These are phyloP conservation scores for Scaptodrosophila latifasciaeformis DNA, from an alignment of 2,888 invertebrate species.

Conservation along the genomic window DNA sequence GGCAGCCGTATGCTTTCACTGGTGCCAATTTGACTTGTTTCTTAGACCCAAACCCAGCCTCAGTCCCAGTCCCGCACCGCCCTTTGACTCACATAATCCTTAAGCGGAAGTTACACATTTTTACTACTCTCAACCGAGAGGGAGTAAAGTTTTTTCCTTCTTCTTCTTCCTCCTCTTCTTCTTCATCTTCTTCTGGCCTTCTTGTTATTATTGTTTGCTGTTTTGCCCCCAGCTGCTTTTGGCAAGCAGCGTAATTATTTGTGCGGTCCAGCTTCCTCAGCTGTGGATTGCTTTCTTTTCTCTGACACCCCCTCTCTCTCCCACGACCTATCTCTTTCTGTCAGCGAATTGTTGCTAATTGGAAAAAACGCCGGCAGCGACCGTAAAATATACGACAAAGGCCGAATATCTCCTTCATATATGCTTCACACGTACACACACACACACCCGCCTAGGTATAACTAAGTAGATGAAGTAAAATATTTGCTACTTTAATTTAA, in stretches of 20 bases:
- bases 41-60: not conserved
- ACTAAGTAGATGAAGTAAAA: no score
- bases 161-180: constrained; percentile 15
- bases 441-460: no score
- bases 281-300: no score
- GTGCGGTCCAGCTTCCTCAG: no score
- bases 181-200: no score
- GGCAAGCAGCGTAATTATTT: constrained; percentile 37
- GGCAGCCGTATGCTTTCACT: constrained; percentile 3
- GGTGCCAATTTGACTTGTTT: constrained; percentile 24
- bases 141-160: constrained; percentile 2
- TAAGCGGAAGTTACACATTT: constrained; percentile 29
- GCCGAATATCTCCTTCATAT: constrained; percentile 8
- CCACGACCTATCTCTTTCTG: no score
- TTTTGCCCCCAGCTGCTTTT: constrained; percentile 19
- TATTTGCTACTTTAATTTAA: constrained; percentile 42
- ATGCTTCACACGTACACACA: no score
- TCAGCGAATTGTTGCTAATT: constrained; percentile 43
- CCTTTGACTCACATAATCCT: constrained; percentile 25
- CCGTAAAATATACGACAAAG: constrained; percentile 15
- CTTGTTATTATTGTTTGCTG: constrained; percentile 4
- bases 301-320: no score
- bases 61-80: not conserved
- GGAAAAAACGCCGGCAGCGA: constrained; percentile 24
- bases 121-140: constrained; percentile 10